A percentile compares a stretch with the other conserved stretches of the same genome.
Conservation (phyloP, 1,140 invertebrate species). For the Drosophila nigrodunni region DNA sequence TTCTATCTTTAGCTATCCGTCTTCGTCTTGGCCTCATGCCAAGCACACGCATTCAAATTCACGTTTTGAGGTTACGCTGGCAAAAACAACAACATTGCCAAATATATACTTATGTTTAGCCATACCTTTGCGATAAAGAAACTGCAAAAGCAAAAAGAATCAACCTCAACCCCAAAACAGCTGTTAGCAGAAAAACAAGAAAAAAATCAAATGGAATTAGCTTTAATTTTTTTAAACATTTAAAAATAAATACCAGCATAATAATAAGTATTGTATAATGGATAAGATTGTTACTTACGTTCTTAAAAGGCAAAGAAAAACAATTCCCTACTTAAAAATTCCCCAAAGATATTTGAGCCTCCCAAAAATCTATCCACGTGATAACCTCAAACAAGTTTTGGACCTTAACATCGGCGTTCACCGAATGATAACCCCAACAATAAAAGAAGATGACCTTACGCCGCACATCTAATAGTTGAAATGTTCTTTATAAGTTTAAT, state of each 20-base stretch:
- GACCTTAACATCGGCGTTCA: constrained; percentile 1
- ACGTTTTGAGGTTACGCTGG: constrained; percentile 59
- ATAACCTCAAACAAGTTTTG: background rate
- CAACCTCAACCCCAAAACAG: constrained; percentile 76
- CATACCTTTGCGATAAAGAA: constrained; percentile 29
- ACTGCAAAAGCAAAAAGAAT: constrained; percentile 59
- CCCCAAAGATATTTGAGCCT: background rate
- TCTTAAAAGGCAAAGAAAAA: no score
- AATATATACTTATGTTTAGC: background rate
- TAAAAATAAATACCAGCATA: background rate
- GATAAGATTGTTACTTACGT: no score
- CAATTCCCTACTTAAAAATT: background rate
- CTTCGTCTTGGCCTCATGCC: constrained; percentile 10
- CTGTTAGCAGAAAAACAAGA: constrained; percentile 52
- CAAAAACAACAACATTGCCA: constrained; percentile 25
- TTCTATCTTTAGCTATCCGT: background rate
- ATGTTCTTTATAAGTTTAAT: background rate
- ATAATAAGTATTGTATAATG: background rate
- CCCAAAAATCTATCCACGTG: background rate
- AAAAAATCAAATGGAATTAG: constrained; percentile 55
- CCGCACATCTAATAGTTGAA: background rate
- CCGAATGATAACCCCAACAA: constrained; percentile 3
- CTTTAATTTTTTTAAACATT: constrained; percentile 58
- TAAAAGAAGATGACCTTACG: constrained; percentile 4
- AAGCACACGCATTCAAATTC: constrained; percentile 51